Conservation (phyloP, 2,888 invertebrate genomes). For the Cheilosia vulpina region DNA sequence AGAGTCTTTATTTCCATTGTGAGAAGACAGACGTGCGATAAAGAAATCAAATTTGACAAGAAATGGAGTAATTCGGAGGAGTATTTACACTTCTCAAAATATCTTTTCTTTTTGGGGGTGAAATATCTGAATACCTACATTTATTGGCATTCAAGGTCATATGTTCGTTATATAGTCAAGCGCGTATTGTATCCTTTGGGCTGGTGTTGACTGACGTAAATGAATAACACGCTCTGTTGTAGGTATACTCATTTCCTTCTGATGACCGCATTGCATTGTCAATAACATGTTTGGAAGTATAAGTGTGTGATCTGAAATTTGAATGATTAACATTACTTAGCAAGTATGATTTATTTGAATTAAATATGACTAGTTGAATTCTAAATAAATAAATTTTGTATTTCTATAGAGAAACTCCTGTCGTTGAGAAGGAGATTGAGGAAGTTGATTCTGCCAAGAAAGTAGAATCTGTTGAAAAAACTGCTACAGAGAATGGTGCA, state of each 20-base stretch:
- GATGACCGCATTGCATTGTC: neutral
- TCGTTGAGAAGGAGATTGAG: slow-evolving; percentile 82
- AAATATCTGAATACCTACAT: neutral
- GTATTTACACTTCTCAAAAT: no score
- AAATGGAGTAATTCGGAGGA: no score
- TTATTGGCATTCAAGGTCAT: neutral
- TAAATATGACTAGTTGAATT: neutral
- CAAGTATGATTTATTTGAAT: neutral
- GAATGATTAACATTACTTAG: slow-evolving; percentile 11
- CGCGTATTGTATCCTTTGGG: neutral
- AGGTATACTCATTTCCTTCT: neutral
- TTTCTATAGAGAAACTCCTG: slow-evolving; percentile 81
- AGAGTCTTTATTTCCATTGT: neutral
- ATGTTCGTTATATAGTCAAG: neutral
- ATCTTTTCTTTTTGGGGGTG: neutral
- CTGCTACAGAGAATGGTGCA: slow-evolving; percentile 80
- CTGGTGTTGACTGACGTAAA: neutral
- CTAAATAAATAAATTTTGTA: neutral
- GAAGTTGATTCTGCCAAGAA: slow-evolving; percentile 81
- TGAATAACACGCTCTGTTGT: neutral
- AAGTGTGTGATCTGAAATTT: neutral
- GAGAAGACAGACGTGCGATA: neutral
- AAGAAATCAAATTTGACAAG: neutral
- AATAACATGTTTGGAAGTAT: neutral
- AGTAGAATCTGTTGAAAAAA: slow-evolving; percentile 78